Conservation (phyloP, 2,888 invertebrate genomes). For the Melipona beecheii region DNA sequence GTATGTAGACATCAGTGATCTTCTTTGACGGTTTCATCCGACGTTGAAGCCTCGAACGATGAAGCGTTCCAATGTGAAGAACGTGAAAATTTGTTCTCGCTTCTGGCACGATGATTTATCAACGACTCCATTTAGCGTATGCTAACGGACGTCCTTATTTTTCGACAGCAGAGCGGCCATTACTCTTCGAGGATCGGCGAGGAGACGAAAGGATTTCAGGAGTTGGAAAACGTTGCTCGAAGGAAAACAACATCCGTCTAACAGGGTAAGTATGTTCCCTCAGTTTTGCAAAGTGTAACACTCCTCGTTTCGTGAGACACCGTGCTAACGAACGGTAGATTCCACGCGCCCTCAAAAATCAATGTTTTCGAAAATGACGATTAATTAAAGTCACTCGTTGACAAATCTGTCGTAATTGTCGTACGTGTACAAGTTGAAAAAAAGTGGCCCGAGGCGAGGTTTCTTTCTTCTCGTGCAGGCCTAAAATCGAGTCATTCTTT, state of each 20-base stretch:
- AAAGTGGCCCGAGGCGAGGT: neutral
- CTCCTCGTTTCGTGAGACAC: neutral
- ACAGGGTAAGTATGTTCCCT: neutral
- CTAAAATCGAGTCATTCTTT: neutral
- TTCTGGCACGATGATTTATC: neutral
- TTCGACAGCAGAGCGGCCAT: neutral
- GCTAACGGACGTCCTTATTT: neutral
- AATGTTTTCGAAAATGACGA: no score
- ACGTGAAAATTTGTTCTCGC: neutral
- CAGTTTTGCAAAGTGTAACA: neutral
- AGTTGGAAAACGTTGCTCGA: neutral
- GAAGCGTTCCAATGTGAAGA: neutral
- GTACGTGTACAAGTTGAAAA: neutral
- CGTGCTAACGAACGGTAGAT: neutral
- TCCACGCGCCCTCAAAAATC: neutral
- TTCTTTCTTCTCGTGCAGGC: constrained; percentile 10
- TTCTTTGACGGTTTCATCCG: neutral
- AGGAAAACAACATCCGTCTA: neutral
- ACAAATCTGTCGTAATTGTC: no score
- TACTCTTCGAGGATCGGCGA: neutral
- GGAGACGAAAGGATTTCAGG: neutral
- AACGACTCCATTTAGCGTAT: neutral
- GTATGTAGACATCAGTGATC: no score
- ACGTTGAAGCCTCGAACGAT: neutral
- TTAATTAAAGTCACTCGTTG: no score